Evolutionary conservation across 2,797 vertebrate species (phyloP).

Genomic region (Malurus leucopterus): DNA sequence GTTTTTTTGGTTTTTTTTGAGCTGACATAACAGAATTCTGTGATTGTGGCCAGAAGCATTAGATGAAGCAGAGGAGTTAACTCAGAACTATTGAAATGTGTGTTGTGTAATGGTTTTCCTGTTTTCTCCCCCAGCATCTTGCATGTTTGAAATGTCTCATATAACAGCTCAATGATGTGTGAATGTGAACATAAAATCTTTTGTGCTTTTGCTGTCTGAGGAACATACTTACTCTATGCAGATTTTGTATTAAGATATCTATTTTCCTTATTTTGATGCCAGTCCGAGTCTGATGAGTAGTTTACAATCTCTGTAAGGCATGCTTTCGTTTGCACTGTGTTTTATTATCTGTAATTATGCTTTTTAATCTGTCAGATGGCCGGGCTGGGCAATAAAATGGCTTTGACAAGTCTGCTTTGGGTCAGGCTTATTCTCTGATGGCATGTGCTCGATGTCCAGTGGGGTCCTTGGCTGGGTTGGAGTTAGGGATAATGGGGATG

Average conservation of each 20-base stretch:
- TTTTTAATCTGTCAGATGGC: neutral
- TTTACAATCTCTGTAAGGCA: neutral
- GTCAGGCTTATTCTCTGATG: neutral
- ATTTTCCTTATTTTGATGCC: neutral
- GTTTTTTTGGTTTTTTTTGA: neutral
- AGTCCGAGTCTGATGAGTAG: neutral
- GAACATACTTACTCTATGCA: neutral
- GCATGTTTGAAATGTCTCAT: neutral
- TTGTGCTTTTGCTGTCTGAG: neutral
- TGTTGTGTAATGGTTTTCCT: neutral
- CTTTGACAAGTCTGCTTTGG: neutral
- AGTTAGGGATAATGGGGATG: neutral
- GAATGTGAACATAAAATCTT: neutral
- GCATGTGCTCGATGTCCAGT: fast-evolving
- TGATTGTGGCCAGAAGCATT: neutral
- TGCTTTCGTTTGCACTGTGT: neutral
- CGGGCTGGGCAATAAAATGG: neutral
- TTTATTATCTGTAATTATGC: neutral
- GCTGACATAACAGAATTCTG: neutral
- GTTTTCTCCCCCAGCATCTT: neutral
- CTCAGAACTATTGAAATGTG: neutral
- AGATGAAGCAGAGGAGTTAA: neutral
- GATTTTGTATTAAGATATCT: neutral
- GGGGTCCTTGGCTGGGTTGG: neutral
- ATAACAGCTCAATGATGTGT: neutral